Percentiles rank a stretch among this genome's conserved stretches.
These are phyloP conservation scores for Rhopalosiphum nymphaeae DNA, from an alignment of 2,888 invertebrate species.

Conservation along the genomic window DNA sequence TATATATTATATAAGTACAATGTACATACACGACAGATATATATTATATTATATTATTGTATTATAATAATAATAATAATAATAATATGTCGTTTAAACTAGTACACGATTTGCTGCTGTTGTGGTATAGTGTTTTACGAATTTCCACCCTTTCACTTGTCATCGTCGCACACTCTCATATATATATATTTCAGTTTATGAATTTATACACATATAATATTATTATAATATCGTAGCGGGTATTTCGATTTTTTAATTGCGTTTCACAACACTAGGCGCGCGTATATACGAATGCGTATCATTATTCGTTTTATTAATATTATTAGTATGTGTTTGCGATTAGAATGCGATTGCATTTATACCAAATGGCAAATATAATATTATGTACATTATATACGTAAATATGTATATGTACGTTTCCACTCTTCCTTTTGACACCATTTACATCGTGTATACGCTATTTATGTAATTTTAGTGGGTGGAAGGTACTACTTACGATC, in stretches of 20 bases:
- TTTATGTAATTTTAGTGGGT: too few relatives aligned
- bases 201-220: not conserved
- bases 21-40: not conserved
- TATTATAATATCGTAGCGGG: not conserved
- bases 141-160: slow-evolving; percentile 13
- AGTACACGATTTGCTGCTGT: not conserved
- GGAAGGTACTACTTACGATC: not conserved
- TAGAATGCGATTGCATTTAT: not conserved
- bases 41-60: not conserved
- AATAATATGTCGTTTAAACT: not conserved
- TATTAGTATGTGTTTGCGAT: not conserved
- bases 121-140: not conserved
- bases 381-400: not conserved
- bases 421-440: not conserved
- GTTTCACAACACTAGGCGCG: slow-evolving; percentile 27
- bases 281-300: not conserved
- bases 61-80: not conserved
- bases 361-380: not conserved
- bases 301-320: not conserved
- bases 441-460: not conserved
- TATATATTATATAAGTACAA: not conserved
- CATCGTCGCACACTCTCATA: not conserved
- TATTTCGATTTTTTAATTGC: slow-evolving; percentile 54
- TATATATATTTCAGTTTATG: not conserved
- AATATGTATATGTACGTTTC: not conserved